Conservation (phyloP, 2,113 vertebrate genomes). For the Trematomus loennbergii region DNA sequence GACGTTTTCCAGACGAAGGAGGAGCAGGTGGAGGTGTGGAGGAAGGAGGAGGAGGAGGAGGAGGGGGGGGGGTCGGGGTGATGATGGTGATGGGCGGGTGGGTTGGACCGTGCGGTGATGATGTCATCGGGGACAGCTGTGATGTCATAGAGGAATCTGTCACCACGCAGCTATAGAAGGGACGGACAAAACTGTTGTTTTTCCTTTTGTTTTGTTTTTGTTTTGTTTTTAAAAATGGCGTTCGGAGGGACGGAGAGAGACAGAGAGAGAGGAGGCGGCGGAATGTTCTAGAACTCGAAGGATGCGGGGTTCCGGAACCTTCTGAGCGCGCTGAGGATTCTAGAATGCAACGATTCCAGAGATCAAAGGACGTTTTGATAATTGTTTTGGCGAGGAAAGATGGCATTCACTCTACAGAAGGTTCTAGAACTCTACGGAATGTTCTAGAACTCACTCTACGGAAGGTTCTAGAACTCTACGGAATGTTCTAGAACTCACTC, state of each 20-base stretch:
- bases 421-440: no score
- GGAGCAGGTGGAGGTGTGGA: constrained; percentile 46
- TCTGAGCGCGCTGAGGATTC: not conserved
- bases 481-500: no score
- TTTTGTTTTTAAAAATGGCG: constrained; percentile 52
- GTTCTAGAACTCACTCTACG: no score
- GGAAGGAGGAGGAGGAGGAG: constrained; percentile 33
- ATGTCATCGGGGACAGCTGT: constrained; percentile 91
- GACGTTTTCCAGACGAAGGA: constrained; percentile 89
- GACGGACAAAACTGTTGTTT: constrained; percentile 21
- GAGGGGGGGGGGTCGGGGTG: constrained; percentile 26
- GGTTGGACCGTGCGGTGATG: constrained; percentile 92
- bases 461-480: no score
- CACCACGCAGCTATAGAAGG: constrained; percentile 93
- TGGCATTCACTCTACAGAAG: no score
- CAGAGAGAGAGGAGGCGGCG: constrained; percentile 22
- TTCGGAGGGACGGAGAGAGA: constrained; percentile 35
- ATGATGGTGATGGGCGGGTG: constrained; percentile 81
- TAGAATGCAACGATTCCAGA: not conserved
- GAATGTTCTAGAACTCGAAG: not conserved
- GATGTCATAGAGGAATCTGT: constrained; percentile 93
- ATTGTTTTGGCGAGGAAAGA: no score
- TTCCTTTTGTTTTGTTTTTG: constrained; percentile 32
- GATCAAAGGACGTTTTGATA: not conserved
- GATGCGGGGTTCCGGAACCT: not conserved